These are phyloP conservation scores for Dysidea cf. avara DNA, from an alignment of 37 sponge, comb jelly and placozoan genomes.

Conservation along the genomic window DNA sequence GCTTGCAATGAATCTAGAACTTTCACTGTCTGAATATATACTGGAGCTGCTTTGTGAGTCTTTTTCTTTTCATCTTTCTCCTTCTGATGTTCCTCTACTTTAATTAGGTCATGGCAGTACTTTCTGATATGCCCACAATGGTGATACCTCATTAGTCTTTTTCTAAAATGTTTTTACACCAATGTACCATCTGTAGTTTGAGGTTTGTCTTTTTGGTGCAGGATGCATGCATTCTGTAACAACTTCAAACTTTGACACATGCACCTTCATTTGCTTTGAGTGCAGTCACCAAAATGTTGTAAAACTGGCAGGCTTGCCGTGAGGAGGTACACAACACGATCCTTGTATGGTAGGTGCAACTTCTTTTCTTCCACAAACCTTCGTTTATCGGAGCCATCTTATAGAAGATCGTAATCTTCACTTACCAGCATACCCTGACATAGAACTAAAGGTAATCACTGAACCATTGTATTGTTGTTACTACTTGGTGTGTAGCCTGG, in stretches of 20 bases:
- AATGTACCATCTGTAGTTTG: slow-evolving; percentile 15
- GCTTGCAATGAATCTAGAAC: slow-evolving; percentile 14
- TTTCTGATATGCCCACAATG: slow-evolving; percentile 25
- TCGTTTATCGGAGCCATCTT: too few relatives aligned
- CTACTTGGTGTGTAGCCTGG: slow-evolving; percentile 47
- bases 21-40: slow-evolving; percentile 25
- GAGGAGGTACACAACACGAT: neutral
- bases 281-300: too few relatives aligned
- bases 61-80: slow-evolving; percentile 14
- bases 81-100: neutral
- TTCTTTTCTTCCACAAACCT: too few relatives aligned
- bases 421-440: slow-evolving; percentile 79
- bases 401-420: slow-evolving; percentile 86
- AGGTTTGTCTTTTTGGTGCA: slow-evolving; percentile 32
- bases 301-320: too few relatives aligned
- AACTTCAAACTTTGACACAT: slow-evolving; percentile 22
- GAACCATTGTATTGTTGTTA: neutral
- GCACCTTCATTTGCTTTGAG: neutral
- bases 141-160: slow-evolving; percentile 21
- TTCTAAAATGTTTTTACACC: slow-evolving; percentile 16
- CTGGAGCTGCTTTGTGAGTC: slow-evolving; percentile 8
- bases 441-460: slow-evolving; percentile 82
- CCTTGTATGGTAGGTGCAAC: neutral
- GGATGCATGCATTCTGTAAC: slow-evolving; percentile 36
- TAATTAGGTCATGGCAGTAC: slow-evolving; percentile 7